These are phyloP conservation scores for Macrobrachium rosenbergii DNA, from an alignment of 1,140 invertebrate genomes.

Conservation along the genomic window DNA sequence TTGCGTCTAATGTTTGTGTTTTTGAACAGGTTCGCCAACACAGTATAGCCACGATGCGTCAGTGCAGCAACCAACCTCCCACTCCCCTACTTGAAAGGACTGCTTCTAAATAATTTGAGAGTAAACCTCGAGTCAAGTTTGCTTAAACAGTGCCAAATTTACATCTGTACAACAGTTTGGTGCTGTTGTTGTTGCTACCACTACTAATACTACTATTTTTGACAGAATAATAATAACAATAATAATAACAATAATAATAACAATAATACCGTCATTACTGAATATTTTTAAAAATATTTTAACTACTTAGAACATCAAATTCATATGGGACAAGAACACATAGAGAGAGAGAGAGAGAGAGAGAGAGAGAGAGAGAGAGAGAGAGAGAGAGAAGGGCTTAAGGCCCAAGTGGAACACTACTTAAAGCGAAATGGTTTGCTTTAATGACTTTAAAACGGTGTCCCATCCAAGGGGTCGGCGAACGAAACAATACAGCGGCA, in stretches of 20 bases:
- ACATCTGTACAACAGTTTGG: not conserved
- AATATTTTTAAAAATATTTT: not conserved
- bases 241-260: slow-evolving; percentile 14
- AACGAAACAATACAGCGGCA: slow-evolving; percentile 6
- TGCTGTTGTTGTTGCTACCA: not conserved
- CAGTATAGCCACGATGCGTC: too few species aligned
- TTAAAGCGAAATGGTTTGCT: not conserved
- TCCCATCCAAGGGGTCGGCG: not conserved
- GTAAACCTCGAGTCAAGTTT: not conserved
- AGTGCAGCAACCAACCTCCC: too few species aligned
- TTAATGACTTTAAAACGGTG: slow-evolving; percentile 11
- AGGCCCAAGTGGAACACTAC: not conserved
- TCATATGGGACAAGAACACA: not conserved
- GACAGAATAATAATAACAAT: not conserved
- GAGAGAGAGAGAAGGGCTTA: slow-evolving; percentile 18
- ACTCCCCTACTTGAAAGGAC: too few species aligned
- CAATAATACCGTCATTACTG: not conserved
- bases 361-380: slow-evolving; percentile 44
- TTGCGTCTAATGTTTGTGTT: too few species aligned
- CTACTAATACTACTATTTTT: not conserved
- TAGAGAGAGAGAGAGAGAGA: slow-evolving; percentile 42
- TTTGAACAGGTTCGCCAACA: too few species aligned
- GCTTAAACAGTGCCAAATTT: not conserved
- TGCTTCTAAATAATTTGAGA: not conserved
- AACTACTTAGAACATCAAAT: not conserved